Evolutionary conservation across 2,797 vertebrate genomes (phyloP).

Genomic region (Acanthopagrus latus): DNA sequence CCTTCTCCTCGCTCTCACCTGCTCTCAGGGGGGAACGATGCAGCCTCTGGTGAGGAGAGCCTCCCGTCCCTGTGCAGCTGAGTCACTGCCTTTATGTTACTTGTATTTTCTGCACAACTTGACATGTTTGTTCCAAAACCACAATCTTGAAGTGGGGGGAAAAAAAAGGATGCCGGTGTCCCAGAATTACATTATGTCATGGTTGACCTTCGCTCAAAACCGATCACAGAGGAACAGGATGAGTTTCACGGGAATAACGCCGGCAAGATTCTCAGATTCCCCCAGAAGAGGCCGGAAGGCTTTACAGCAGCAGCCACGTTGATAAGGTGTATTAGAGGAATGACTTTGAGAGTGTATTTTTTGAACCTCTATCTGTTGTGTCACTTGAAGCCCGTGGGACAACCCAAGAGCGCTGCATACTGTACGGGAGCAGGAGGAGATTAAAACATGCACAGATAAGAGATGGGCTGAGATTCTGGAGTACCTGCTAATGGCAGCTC

Average conservation of each 20-base stretch:
- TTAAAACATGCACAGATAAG: neutral
- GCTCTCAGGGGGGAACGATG: neutral
- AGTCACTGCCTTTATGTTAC: neutral
- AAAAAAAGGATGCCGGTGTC: neutral
- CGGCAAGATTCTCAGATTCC: neutral
- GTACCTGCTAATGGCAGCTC: neutral
- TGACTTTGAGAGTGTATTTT: neutral
- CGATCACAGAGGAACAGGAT: neutral
- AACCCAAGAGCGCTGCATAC: neutral
- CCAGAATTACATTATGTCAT: neutral
- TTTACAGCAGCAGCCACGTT: neutral
- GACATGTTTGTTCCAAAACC: neutral
- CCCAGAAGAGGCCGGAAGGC: neutral
- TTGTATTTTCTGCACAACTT: neutral
- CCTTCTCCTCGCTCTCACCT: neutral
- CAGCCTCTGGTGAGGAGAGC: neutral
- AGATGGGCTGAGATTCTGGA: neutral
- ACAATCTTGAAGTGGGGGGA: neutral
- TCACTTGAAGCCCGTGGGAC: neutral
- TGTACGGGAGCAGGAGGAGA: neutral
- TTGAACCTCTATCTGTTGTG: neutral
- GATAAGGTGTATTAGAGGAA: neutral
- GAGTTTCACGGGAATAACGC: neutral
- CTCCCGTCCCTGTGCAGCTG: neutral
- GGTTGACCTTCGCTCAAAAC: conserved; percentile 2